A percentile compares a stretch with the other conserved stretches of the same genome.
Conservation (phyloP, 2,113 vertebrate genomes). For the Dipodomys merriami region DNA sequence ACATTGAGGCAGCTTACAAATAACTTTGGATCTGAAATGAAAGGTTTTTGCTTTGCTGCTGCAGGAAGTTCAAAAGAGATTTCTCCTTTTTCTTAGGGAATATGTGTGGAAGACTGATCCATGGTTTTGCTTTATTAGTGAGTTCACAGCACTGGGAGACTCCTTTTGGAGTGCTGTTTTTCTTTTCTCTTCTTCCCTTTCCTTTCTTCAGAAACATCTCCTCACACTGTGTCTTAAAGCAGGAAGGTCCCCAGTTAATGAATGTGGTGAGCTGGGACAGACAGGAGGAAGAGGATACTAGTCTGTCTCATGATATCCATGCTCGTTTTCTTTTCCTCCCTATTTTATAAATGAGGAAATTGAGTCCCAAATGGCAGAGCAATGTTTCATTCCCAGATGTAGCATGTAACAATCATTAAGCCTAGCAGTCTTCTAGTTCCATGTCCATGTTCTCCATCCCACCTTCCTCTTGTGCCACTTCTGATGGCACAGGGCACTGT, state of each 20-base stretch:
- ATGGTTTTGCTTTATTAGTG: neutral
- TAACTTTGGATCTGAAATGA: slow-evolving; percentile 56
- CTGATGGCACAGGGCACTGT: neutral
- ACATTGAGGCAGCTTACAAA: slow-evolving; percentile 51
- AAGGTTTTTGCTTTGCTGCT: slow-evolving; percentile 37
- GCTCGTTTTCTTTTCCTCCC: neutral
- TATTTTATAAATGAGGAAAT: neutral
- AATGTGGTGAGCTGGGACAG: neutral
- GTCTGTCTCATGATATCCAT: neutral
- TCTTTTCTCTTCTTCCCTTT: neutral
- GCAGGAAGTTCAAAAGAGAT: slow-evolving; percentile 45
- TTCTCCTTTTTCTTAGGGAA: neutral
- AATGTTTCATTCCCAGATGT: neutral
- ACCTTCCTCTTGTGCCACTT: neutral
- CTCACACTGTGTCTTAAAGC: neutral
- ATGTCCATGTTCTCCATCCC: neutral
- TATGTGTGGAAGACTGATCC: neutral
- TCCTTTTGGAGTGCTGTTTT: neutral
- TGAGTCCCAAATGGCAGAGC: neutral
- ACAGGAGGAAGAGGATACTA: neutral
- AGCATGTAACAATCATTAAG: neutral
- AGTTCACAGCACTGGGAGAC: neutral
- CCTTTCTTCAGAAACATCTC: neutral
- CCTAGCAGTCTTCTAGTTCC: neutral
- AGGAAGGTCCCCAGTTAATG: neutral